Evolutionary conservation across 2,888 invertebrate genomes (phyloP), one percentile per base, ranked within the genome.

Genomic region (Lasiommata megera): DNA sequence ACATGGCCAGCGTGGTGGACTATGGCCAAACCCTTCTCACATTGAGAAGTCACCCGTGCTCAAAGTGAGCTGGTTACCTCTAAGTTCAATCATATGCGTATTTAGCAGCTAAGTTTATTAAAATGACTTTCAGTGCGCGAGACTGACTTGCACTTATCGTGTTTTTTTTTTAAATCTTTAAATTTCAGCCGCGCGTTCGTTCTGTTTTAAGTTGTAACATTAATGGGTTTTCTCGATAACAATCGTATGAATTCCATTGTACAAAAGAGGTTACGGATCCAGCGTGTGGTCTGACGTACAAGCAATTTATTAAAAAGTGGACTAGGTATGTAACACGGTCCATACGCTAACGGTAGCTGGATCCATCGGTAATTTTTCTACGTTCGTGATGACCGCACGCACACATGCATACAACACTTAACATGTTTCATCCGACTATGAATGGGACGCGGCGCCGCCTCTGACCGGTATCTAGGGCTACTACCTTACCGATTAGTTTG

Each of bases 241-340:
- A 73, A 76, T 76, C 76, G 68, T 70, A 48, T n/a, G n/a, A n/a
- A n/a, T 68, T 29, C 72, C 72, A 73, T 67, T 71, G 67, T 69
- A 72, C 76, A 76, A 78, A 78, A 77, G 76, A 77, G 80, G 73
- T 73, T 74, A 68, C 75, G 76, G 73, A 74, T 78, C 74, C 77
- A 77, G 71, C 71, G 69, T 72, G 67, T 66, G 67, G 70, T 70
- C 69, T 71, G 71, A 74, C 73, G 71, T 63, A 64, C 65, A 74
- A 67, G 67, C 67, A 71, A 72, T 80, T 80, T 80, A 72, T 69
- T 70, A 65, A 62, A 61, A 56, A 53, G 61, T 63, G 36, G 59
- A 46, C 44, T 65, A 64, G 60, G 59, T 53, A 61, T 60, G 46
- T 63, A 55, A 41, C 52, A 54, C 58, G 51, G 47, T 23, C 44